A percentile compares a stretch with the other conserved stretches of the same genome.
These are phyloP conservation scores for Jordanella pulchra DNA, from an alignment of 2,797 vertebrate species.

Conservation along the genomic window DNA sequence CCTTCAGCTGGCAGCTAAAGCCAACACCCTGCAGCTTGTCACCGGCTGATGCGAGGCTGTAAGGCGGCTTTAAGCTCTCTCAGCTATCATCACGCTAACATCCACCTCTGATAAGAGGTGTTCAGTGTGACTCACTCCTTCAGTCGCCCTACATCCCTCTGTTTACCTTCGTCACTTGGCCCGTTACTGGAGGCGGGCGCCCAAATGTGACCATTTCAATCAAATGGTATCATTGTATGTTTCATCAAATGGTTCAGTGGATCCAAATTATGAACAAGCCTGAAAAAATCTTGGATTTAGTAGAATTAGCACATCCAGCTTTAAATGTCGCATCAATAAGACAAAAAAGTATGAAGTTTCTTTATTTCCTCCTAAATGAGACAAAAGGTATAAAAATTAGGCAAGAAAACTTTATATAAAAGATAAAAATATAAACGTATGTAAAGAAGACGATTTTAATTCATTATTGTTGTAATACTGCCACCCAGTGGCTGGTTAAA, in stretches of 20 bases:
- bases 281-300: not conserved
- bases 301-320: not conserved
- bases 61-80: conserved; percentile 40
- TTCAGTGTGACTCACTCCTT: conserved; percentile 66
- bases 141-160: conserved; percentile 43
- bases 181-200: conserved; percentile 18
- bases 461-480: conserved; percentile 74
- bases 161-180: conserved; percentile 56
- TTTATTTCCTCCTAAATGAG: conserved; percentile 75
- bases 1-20: conserved; percentile 39
- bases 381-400: conserved; percentile 76
- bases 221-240: conserved; percentile 24
- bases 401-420: conserved; percentile 74
- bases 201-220: conserved; percentile 37
- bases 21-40: conserved; percentile 36
- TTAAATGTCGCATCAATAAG: conserved; percentile 2
- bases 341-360: conserved; percentile 57
- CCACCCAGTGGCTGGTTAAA: conserved; percentile 81
- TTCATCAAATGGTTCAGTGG: not conserved
- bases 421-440: conserved; percentile 71
- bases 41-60: conserved; percentile 36
- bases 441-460: conserved; percentile 67
- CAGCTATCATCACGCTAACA: conserved; percentile 50
- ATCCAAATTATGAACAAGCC: not conserved
- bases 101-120: conserved; percentile 63